phyloP scores from a whole-genome alignment of 2,113 vertebrate genomes.

The Ranitomeya imitator region DNA sequence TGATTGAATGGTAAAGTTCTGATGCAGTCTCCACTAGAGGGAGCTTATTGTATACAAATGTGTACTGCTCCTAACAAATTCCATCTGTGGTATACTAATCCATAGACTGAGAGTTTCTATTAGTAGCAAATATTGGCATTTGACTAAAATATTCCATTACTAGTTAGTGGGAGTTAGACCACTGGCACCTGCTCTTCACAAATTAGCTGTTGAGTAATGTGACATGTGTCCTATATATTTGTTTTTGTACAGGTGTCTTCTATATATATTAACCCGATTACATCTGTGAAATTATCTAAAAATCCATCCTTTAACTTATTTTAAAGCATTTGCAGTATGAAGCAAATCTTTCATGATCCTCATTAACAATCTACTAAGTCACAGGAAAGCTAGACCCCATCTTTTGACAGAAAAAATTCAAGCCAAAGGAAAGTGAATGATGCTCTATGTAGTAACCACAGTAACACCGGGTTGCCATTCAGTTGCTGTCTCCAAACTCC shows the following conservation, averaged over 20 bases:
- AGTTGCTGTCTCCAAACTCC: neutral
- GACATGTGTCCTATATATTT: neutral
- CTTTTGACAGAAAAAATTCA: neutral
- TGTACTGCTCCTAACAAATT: neutral
- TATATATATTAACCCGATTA: too few relatives aligned
- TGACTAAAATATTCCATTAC: neutral
- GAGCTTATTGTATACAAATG: neutral
- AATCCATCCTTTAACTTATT: neutral
- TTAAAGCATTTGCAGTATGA: neutral
- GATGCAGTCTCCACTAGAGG: neutral
- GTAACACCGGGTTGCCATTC: neutral
- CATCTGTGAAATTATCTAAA: neutral
- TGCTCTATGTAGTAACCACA: conserved; percentile 20
- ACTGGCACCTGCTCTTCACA: neutral
- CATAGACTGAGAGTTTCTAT: too few relatives aligned
- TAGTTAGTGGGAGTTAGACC: neutral
- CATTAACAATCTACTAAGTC: neutral
- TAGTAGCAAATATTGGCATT: too few relatives aligned
- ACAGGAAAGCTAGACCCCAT: neutral
- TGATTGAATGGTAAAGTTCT: too few relatives aligned
- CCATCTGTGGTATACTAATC: too few relatives aligned
- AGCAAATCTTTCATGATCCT: neutral
- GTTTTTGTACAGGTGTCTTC: neutral
- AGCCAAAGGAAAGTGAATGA: conserved; percentile 16
- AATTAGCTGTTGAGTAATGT: neutral